Base-by-base conservation (phyloP, 1,140 invertebrate genomes). In the Ylistrum balloti region DNA sequence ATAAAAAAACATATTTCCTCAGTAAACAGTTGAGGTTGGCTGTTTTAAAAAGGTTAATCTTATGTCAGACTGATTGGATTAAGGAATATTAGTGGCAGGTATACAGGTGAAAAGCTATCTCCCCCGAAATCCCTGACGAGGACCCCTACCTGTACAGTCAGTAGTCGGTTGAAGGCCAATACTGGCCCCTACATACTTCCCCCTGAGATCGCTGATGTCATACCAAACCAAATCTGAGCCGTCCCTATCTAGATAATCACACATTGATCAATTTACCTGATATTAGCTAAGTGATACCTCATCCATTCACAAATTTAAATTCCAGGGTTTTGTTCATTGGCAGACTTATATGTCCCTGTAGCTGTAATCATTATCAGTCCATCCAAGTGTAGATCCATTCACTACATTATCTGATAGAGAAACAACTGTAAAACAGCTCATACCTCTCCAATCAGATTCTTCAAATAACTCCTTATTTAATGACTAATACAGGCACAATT, bases 361-460 rank as follows among this genome's bases (percentile, higher is more conserved):
- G 2, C 15, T 74, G 15, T 28, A 11, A n/a, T 74, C 28, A 28
- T n/a, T 74, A 74, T 74, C 56, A 74, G n/a, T 28, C n/a, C 56
- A 74, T 74, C 56, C 56, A n/a, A 74, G 56, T 74, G 56, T n/a
- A 74, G 56, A n/a, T 74, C 56, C 22, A 74, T 74, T 74, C 56
- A 74, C 56, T 28, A 5, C 56, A n/a, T n/a, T 74, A 74, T 74
- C 56, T 74, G 56, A 74, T 74, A 74, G 15, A 1, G 17, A n/a
- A 11, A 74, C 56, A 74, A 74, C 56, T n/a, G 56, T 28, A 28
- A 74, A 74, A 74, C 56, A 74, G 28, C n/a, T 74, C 56, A 74
- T 28, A n/a, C 22, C 56, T 11, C n/a, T 28, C 22, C n/a, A 74
- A 74, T 74, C 56, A 74, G 28, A 74, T 74, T 74, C 56, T 74